Conservation (phyloP, 2,113 vertebrate species). For the Lepisosteus oculatus region DNA sequence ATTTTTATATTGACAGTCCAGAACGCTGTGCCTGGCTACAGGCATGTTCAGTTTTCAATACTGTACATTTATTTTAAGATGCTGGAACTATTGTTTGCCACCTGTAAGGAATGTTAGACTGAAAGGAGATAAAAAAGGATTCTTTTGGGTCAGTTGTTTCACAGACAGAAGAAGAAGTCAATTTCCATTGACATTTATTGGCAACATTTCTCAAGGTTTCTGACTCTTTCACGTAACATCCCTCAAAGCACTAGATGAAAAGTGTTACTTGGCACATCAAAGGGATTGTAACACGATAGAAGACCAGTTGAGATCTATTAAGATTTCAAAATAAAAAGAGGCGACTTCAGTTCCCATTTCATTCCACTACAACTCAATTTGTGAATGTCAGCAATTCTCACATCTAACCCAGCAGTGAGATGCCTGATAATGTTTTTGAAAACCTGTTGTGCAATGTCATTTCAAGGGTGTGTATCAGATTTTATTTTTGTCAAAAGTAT, state of each 20-base stretch:
- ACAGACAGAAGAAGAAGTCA: neutral
- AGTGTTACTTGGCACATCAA: neutral
- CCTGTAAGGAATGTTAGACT: neutral
- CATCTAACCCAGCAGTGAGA: neutral
- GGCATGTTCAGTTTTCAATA: no score
- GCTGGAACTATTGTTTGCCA: neutral
- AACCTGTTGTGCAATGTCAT: neutral
- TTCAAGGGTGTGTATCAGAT: no score
- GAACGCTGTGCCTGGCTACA: no score
- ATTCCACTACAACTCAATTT: neutral
- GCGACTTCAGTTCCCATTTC: neutral
- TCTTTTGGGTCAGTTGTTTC: neutral
- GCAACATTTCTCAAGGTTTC: neutral
- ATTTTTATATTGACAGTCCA: no score
- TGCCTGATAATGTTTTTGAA: neutral
- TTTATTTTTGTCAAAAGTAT: no score
- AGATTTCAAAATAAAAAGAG: neutral
- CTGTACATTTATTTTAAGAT: no score
- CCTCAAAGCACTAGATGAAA: neutral
- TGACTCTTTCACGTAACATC: neutral
- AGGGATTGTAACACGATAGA: neutral
- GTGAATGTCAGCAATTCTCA: neutral
- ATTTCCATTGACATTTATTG: slow-evolving; percentile 2
- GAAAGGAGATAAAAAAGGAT: neutral
- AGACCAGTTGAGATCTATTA: neutral